Base-by-base conservation (phyloP, 2,797 vertebrate genomes). In the Neosalanx taihuensis region DNA sequence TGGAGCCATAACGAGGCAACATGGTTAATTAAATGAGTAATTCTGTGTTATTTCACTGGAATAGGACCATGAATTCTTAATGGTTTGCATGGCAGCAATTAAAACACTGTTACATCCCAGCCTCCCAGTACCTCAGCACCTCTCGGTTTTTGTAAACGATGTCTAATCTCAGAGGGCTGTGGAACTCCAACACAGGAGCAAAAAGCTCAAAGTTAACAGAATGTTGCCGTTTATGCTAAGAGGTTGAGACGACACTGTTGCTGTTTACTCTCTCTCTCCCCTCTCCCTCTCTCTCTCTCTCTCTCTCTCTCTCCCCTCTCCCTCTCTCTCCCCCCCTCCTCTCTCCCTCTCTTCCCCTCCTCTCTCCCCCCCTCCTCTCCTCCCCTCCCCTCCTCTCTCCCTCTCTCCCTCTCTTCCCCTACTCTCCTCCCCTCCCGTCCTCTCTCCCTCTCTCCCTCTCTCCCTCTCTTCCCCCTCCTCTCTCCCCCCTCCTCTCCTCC, bases 1-100 rank as follows among this genome's bases (percentile, higher is more conserved):
- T 86, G 85, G 64, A 35, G 77, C 81, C 78, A 51, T 69, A 73
- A 81, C 67, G 76, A 83, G 72, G 81, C 85, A 81, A 83, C 85
- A 83, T 83, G 85, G 87, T 87, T 90, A 90, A 92, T 92, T 90
- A 91, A 90, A 86, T 79, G 35, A 75, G 76, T 82, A 86, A 90
- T 86, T 83, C 64, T 70, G 80, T 72, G 83, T 88, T 89, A 84
- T 88, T 89, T 76, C 86, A 80, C 77, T 71, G 67, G 81, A 81
- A 80, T 78, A 74, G 75, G 76, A 79, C 76, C 83, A 87, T 90
- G 85, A 89, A 89, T 90, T 87, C 86, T 88, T 90, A 85, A 90
- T 89, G 81, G 85, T 82, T 61, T 60, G 75, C 80, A 72, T 80
- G 84, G 72, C 74, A 84, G 83, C 83, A 87, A 87, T 89, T 87